Base-by-base conservation (phyloP, 92 coral and sea anemone genomes). In the Paragorgia papillata region DNA sequence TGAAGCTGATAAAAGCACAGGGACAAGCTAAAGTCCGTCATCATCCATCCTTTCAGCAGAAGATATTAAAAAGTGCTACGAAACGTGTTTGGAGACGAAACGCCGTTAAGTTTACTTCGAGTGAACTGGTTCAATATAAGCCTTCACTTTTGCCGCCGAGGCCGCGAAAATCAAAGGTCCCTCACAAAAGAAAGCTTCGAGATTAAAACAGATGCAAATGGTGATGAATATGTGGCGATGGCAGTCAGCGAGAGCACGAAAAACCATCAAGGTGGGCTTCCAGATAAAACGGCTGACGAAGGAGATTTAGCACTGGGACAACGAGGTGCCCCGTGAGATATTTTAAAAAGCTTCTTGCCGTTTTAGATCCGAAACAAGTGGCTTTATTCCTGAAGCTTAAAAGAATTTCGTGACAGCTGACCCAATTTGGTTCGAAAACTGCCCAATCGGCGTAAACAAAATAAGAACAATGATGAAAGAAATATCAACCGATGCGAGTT, bases 311-410 rank as follows among this genome's bases (percentile, higher is more conserved):
- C 44, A 62, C 85, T 61, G 82, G 83, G 50, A 74, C 70, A 31
- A 15, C 59, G 28, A 48, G n/a, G n/a, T n/a, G n/a, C n/a, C n/a
- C n/a, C n/a, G n/a, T n/a, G n/a, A n/a, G n/a, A n/a, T 83, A 79
- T 59, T 79, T 79, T 41, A 57, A 48, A 59, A 70, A 69, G 88
- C 59, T 79, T 44, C 80, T 79, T 37, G 74, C 79, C 55, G 74
- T 74, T 67, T 76, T 85, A n/a, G 81, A 81, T 66, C 86, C 89
- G 44, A 82, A 85, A 46, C 76, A 81, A 85, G 69, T 55, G 39
- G 84, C 84, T 58, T 34, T 86, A 33, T 82, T 86, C 68, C 86
- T 82, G 79, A 86, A 59, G 73, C 89, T 83, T 66, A 86, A 53
- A 81, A 86, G 81, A 51, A 81, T 66, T 81, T 81, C 41, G 56